Conservation (phyloP, 2,113 vertebrate species). For the Mormyrus lacerda region DNA sequence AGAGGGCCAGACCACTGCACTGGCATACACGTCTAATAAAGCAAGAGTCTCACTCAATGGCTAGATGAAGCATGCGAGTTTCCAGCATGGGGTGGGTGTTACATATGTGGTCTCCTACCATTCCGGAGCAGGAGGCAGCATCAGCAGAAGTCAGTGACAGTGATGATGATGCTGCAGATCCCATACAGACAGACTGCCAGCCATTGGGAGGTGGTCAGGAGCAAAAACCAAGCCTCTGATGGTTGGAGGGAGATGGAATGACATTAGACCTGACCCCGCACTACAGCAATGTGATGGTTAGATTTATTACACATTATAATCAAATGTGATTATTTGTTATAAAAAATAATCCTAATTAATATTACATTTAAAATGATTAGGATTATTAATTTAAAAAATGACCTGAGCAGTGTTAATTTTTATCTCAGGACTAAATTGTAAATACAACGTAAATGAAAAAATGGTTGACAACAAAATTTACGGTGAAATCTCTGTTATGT, state of each 20-base stretch:
- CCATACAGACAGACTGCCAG: conserved; percentile 87
- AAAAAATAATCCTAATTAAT: neutral
- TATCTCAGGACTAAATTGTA: too few relatives aligned
- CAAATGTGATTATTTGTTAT: too few relatives aligned
- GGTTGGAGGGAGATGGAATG: conserved; percentile 38
- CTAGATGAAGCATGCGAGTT: neutral
- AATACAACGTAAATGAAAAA: too few relatives aligned
- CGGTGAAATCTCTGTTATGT: too few relatives aligned
- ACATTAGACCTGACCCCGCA: neutral
- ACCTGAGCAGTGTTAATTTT: too few relatives aligned
- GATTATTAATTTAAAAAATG: neutral
- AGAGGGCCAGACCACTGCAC: conserved; percentile 78
- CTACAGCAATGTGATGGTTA: neutral
- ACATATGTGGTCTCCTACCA: conserved; percentile 58
- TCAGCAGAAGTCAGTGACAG: conserved; percentile 68
- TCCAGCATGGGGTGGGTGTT: neutral
- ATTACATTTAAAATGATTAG: neutral
- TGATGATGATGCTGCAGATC: conserved; percentile 86
- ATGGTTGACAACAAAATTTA: too few relatives aligned
- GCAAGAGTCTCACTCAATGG: neutral
- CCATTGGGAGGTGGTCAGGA: conserved; percentile 90
- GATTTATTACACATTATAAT: neutral
- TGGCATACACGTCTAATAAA: conserved; percentile 69
- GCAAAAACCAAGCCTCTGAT: conserved; percentile 90
- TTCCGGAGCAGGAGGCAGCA: conserved; percentile 76